Conservation (phyloP, 1,140 invertebrate species). For the Cyphomyrmex costatus region DNA sequence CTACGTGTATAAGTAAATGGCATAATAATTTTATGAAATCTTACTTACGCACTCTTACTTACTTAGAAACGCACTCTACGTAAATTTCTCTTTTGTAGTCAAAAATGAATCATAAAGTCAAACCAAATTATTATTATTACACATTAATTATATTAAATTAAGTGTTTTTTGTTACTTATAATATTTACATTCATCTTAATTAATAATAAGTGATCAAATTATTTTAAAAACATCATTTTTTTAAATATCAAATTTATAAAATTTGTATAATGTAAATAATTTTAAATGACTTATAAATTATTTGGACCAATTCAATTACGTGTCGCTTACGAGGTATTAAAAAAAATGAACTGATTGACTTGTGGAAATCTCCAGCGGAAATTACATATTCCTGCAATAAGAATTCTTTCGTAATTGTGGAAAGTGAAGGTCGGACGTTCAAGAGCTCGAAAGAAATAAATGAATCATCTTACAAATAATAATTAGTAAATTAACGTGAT, state of each 20-base stretch:
- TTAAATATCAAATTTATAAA: not conserved
- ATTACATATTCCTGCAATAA: not conserved
- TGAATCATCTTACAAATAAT: conserved; percentile 15
- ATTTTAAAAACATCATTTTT: not conserved
- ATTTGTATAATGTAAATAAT: not conserved
- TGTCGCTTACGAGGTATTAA: not conserved
- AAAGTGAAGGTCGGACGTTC: not conserved
- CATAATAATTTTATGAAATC: not conserved
- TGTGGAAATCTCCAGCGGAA: not conserved
- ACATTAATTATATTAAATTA: not conserved
- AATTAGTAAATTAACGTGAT: conserved; percentile 3
- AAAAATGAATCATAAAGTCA: not conserved
- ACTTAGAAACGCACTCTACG: not conserved
- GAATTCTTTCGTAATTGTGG: not conserved
- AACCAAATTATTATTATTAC: not conserved
- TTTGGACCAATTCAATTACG: not conserved
- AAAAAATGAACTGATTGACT: not conserved
- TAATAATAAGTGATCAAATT: not conserved
- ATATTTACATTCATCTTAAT: not conserved
- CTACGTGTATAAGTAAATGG: conserved; percentile 95
- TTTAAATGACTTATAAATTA: not conserved
- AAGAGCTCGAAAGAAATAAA: not conserved
- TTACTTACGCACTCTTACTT: not conserved
- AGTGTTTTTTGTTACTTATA: not conserved
- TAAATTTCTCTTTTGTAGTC: not conserved